These are phyloP conservation scores for Pseudopipra pipra DNA, from an alignment of 2,113 vertebrate species.

Conservation along the genomic window DNA sequence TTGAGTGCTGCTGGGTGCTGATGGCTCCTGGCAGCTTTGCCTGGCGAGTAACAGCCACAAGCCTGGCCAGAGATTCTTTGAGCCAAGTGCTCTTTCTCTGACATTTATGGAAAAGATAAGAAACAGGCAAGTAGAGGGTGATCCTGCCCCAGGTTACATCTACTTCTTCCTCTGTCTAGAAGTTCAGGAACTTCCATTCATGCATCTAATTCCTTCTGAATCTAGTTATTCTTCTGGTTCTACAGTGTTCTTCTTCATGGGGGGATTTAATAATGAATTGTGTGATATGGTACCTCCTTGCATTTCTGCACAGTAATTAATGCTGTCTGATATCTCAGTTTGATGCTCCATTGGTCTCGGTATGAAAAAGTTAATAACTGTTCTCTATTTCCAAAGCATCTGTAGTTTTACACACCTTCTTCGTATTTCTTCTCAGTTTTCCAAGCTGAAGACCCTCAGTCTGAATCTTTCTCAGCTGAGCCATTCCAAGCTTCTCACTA, in stretches of 20 bases:
- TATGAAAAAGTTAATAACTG: background rate
- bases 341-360: accelerated
- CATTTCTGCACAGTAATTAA: background rate
- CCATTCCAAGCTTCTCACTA: background rate
- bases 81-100: background rate
- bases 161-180: background rate
- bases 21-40: background rate
- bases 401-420: background rate
- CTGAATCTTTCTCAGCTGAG: background rate
- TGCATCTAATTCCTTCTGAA: background rate
- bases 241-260: background rate
- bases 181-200: background rate
- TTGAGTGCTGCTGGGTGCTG: background rate
- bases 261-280: background rate
- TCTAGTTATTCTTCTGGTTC: background rate
- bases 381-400: background rate
- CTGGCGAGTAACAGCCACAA: background rate
- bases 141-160: background rate
- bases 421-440: background rate
- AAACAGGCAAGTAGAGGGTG: background rate
- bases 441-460: background rate
- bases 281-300: background rate
- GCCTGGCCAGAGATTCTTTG: background rate
- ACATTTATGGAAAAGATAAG: background rate
- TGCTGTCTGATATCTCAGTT: background rate